phyloP scores from a whole-genome alignment of 2,113 vertebrate genomes.

The Sphaerodactylus townsendi region DNA sequence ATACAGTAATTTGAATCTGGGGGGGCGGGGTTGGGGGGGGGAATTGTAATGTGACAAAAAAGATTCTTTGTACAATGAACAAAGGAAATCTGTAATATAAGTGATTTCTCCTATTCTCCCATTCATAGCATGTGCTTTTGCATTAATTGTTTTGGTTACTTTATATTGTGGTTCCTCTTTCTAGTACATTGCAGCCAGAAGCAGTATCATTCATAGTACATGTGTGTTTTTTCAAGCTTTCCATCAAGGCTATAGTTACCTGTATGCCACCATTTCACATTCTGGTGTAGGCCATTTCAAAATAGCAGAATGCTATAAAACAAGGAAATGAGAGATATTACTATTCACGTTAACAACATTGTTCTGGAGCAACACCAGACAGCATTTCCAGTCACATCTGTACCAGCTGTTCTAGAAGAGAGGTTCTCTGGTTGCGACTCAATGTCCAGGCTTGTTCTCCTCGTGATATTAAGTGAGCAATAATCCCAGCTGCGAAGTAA shows the following conservation, averaged over 20 bases:
- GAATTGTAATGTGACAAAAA: too few relatives aligned
- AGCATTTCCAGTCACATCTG: slow-evolving; percentile 50
- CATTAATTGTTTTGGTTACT: too few relatives aligned
- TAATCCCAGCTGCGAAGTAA: slow-evolving; percentile 97
- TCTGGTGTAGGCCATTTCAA: slow-evolving; percentile 96
- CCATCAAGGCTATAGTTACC: slow-evolving; percentile 73
- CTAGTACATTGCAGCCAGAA: not conserved
- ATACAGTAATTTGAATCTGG: too few relatives aligned
- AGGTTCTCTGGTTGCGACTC: slow-evolving; percentile 81
- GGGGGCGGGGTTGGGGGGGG: too few relatives aligned
- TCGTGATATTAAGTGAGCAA: slow-evolving; percentile 94
- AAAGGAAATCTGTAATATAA: too few relatives aligned
- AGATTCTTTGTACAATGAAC: too few relatives aligned
- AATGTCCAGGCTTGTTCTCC: slow-evolving; percentile 93
- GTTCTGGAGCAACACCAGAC: slow-evolving; percentile 28
- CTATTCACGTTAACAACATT: slow-evolving; percentile 28
- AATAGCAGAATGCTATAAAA: slow-evolving; percentile 90
- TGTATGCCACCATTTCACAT: slow-evolving; percentile 99
- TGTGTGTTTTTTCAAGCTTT: slow-evolving; percentile 18
- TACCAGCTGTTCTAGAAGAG: slow-evolving; percentile 93
- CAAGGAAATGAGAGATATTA: slow-evolving; percentile 50
- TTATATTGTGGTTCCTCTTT: too few relatives aligned
- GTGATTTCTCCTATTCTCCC: too few relatives aligned
- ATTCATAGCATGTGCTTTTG: too few relatives aligned
- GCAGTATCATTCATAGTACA: not conserved